These are phyloP conservation scores for Rhagoletis pomonella DNA, from an alignment of 1,140 invertebrate species.

Conservation along the genomic window DNA sequence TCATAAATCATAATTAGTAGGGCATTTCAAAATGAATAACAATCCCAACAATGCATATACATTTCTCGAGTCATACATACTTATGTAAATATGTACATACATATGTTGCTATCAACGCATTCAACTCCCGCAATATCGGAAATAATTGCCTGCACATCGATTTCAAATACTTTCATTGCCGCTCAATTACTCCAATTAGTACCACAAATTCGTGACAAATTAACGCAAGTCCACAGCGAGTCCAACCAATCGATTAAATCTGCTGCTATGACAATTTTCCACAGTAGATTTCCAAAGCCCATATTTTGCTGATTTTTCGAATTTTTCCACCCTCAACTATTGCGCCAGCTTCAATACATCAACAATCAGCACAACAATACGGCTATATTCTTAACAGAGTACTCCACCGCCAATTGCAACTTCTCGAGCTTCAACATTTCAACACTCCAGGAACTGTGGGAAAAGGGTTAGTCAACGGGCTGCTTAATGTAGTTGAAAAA, in stretches of 20 bases:
- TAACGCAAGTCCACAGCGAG: conserved; percentile 2
- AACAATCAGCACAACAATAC: neutral
- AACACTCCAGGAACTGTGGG: neutral
- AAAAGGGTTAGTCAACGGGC: conserved; percentile 6
- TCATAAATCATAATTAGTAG: neutral
- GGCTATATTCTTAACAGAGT: neutral
- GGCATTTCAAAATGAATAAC: too few species aligned
- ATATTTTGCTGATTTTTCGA: neutral
- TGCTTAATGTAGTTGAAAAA: conserved; percentile 42
- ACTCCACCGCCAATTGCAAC: neutral
- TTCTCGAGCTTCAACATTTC: neutral
- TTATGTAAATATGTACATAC: neutral
- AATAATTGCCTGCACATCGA: neutral
- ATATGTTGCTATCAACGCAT: neutral
- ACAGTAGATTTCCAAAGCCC: neutral
- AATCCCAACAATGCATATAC: neutral
- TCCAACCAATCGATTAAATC: neutral
- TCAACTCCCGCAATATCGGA: neutral
- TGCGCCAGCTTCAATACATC: neutral
- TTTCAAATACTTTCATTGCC: neutral
- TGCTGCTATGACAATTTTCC: neutral
- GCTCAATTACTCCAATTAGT: conserved; percentile 28
- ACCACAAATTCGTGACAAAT: conserved; percentile 51
- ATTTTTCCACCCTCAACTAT: conserved; percentile 14
- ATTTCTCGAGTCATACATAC: neutral